Base-by-base conservation (phyloP, 2,113 vertebrate species). In the Scortum barcoo region DNA sequence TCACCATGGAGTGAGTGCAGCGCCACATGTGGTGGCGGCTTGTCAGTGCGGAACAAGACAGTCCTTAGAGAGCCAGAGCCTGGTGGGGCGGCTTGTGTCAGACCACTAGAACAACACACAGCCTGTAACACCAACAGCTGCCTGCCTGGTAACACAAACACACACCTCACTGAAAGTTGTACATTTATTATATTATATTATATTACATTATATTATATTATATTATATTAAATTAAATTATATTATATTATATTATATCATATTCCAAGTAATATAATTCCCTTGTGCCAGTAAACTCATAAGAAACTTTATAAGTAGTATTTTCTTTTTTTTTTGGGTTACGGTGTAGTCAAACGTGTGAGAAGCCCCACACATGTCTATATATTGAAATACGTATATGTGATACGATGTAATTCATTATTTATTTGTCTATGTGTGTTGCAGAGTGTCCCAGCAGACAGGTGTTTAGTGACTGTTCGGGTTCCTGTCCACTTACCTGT, bases 1-100 rank as follows among this genome's bases (percentile, higher is more conserved):
- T 95, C 96, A 0, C 28, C 87, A 2, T 97, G 96, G 96, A 96
- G 92, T 24, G 87, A 93, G 50, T 97, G 96, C 92, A 97, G 95
- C 0, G 68, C 87, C 86, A 89, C 95, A 4, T 96, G 96, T 83
- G 94, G 91, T 0, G 95, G 95, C 1, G 95, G 96, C 7, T 48
- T 90, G 77, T 93, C 94, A 0, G 17, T 92, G 81, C 93, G 93
- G 24, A 94, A 86, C 82, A 95, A 96, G 86, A 93, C 81, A 0
- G 58, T 95, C 68, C 88, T 95, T 0, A 77, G 69, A 68, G 85
- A 84, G 0, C 83, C 89, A 0, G 94, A 95, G 44, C 83, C 81
- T 0, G 94, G 92, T 4, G 95, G 95, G 51, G 14, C 36, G 11
- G 75, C 24, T 58, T 97, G 96, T 50, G 65, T 68, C 0, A 42